A percentile compares a stretch with the other conserved stretches of the same genome.
Conservation (phyloP, 2,113 vertebrate genomes). For the Typhlomys cinereus region DNA sequence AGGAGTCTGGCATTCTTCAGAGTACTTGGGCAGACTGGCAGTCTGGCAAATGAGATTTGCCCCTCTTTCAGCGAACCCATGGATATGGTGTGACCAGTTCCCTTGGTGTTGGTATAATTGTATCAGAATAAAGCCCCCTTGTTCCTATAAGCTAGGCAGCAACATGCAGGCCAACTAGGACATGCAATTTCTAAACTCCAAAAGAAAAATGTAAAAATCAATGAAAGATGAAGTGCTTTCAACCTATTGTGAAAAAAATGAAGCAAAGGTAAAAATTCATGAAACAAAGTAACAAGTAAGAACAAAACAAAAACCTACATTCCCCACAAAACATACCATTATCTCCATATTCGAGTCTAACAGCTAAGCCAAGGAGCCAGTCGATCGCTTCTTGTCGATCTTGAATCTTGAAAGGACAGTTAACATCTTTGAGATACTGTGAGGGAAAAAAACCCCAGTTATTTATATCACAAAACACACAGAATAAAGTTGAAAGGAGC, state of each 20-base stretch:
- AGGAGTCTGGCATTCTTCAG: too few relatives aligned
- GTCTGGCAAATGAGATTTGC: too few relatives aligned
- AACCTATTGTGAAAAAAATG: conserved; percentile 32
- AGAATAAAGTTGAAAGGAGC: conserved; percentile 7
- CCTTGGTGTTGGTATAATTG: too few relatives aligned
- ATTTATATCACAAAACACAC: conserved; percentile 37
- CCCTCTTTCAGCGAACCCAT: too few relatives aligned
- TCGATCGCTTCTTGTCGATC: conserved; percentile 93
- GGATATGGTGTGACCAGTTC: too few relatives aligned
- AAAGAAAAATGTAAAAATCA: conserved; percentile 37
- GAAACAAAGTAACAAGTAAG: neutral
- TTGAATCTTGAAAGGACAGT: conserved; percentile 92
- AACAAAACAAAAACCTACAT: neutral
- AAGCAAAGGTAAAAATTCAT: neutral
- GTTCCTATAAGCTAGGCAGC: too few relatives aligned
- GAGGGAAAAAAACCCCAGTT: conserved; percentile 30
- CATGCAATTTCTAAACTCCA: conserved; percentile 48
- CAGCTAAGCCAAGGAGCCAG: conserved; percentile 97
- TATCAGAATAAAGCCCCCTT: too few relatives aligned
- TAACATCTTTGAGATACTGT: conserved; percentile 95
- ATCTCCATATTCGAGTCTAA: conserved; percentile 97
- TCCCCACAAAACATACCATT: conserved; percentile 87
- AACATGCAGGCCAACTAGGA: too few relatives aligned
- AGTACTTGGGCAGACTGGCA: too few relatives aligned
- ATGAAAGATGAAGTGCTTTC: neutral